Evolutionary conservation across 2,113 vertebrate genomes (phyloP).

Genomic region (Illadopsis cleaveri): DNA sequence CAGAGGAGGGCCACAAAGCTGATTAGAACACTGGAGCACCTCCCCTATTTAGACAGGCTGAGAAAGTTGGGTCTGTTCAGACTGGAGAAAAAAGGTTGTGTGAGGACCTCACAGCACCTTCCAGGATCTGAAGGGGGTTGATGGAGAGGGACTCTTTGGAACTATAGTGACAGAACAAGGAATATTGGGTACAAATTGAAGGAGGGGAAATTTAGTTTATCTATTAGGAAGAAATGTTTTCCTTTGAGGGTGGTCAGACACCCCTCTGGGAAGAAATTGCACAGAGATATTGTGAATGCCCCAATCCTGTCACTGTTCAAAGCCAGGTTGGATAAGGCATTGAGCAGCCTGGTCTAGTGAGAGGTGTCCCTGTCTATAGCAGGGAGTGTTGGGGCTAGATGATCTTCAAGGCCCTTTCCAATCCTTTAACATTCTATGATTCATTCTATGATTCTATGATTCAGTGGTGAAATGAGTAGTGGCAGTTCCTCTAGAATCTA

Average conservation of each 20-base stretch:
- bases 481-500: not conserved
- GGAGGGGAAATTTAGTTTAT: not conserved
- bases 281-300: not conserved
- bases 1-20: not conserved
- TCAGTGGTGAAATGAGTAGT: not conserved
- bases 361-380: not conserved
- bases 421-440: not conserved
- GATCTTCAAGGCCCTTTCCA: not conserved
- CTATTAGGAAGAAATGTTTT: not conserved
- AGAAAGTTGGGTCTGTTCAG: not conserved
- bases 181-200: not conserved
- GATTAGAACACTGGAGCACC: not conserved
- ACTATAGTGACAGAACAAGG: not conserved
- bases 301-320: not conserved
- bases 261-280: not conserved
- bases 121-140: not conserved
- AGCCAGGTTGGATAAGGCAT: not conserved
- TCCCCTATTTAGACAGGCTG: not conserved
- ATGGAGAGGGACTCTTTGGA: not conserved
- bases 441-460: not conserved
- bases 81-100: not conserved
- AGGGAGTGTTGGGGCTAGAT: not conserved
- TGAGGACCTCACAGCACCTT: not conserved
- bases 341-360: not conserved
- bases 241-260: not conserved